Evolutionary conservation across 2,888 invertebrate species (phyloP).

Genomic region (Bimastos eiseni): DNA sequence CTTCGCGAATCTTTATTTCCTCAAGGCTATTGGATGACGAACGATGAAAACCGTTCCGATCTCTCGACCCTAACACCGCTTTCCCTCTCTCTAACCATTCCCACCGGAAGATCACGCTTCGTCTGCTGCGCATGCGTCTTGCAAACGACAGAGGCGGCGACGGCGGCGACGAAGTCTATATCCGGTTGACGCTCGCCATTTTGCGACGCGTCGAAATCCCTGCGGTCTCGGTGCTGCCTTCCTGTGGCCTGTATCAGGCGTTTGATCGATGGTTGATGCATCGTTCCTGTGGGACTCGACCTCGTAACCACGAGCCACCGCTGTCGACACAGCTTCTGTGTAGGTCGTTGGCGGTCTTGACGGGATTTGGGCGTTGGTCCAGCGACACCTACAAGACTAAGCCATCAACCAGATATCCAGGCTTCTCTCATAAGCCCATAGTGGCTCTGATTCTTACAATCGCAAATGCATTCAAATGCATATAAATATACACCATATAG

Average conservation of each 20-base stretch:
- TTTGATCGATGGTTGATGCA: conserved; percentile 21
- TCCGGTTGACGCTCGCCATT: neutral
- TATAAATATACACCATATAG: neutral
- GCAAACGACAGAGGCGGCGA: conserved; percentile 19
- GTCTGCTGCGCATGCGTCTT: neutral
- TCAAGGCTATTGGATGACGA: neutral
- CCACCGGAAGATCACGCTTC: conserved; percentile 9
- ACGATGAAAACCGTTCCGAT: neutral
- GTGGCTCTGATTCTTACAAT: neutral
- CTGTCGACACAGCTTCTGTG: neutral
- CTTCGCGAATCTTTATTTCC: neutral
- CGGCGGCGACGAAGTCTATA: conserved; percentile 14
- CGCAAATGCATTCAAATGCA: neutral
- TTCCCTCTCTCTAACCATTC: neutral
- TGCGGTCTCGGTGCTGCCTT: neutral
- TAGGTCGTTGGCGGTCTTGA: neutral
- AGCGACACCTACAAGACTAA: neutral
- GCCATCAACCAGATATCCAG: neutral
- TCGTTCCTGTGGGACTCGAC: conserved; percentile 22
- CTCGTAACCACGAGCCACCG: conserved; percentile 4
- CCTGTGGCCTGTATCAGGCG: neutral
- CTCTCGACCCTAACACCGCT: neutral
- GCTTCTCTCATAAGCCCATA: neutral
- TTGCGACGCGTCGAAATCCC: neutral
- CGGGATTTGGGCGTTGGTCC: neutral